A percentile compares a stretch with the other conserved stretches of the same genome.
Evolutionary conservation across 2,113 vertebrate species (phyloP).

Genomic region (chimpanzee (Pan troglodytes)): DNA sequence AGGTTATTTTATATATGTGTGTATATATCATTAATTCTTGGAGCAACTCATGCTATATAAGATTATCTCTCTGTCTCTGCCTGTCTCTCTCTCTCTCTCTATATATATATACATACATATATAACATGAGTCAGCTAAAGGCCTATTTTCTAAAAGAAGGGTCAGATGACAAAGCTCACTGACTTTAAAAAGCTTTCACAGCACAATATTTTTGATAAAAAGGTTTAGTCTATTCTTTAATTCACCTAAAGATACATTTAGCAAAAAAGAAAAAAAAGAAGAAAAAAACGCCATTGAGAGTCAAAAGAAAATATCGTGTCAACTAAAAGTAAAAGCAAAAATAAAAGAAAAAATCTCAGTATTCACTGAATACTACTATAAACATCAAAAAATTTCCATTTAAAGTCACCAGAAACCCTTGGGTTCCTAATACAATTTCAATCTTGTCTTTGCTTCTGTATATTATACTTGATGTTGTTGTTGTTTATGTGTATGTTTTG

Average conservation of each 20-base stretch:
- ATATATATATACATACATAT: neutral
- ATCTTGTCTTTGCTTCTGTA: neutral
- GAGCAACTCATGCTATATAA: neutral
- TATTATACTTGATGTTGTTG: neutral
- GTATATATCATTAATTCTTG: constrained; percentile 3
- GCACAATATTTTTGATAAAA: neutral
- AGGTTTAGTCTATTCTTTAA: neutral
- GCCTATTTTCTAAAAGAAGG: constrained; percentile 10
- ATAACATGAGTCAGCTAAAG: neutral
- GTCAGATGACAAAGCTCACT: neutral
- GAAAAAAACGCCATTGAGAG: neutral
- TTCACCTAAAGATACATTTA: neutral
- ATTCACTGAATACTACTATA: neutral
- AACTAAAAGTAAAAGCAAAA: neutral
- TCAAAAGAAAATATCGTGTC: neutral
- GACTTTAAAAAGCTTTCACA: neutral
- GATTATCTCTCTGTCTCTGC: no score
- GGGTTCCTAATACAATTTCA: neutral
- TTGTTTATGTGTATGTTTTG: neutral
- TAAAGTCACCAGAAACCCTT: neutral
- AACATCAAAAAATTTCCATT: neutral
- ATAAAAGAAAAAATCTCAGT: neutral
- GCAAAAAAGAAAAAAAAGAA: neutral
- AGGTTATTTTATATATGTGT: neutral
- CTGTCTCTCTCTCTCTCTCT: no score